A percentile compares a stretch with the other conserved stretches of the same genome.
phyloP scores from a whole-genome alignment of 1,140 invertebrate genomes.

The Cotesia chilonis region DNA sequence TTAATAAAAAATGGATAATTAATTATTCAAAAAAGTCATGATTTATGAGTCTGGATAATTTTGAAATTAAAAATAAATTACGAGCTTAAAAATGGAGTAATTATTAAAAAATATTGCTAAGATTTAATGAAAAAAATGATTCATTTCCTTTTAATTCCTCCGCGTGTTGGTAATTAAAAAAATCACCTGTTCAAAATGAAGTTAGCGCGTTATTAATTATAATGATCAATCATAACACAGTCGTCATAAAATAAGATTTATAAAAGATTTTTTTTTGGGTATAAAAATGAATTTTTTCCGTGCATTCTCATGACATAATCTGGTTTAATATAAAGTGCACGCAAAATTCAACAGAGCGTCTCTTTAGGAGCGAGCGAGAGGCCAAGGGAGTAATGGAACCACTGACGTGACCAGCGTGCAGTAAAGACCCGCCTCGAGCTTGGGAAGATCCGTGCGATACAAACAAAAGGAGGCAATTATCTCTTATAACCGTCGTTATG shows the following conservation, averaged over 20 bases:
- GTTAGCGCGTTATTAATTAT: too few relatives aligned
- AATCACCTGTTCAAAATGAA: too few relatives aligned
- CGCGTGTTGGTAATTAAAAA: too few relatives aligned
- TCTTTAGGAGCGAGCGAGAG: too few relatives aligned
- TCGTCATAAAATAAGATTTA: neutral
- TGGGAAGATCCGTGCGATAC: constrained; percentile 23
- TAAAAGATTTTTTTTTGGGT: neutral
- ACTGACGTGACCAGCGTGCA: constrained; percentile 38
- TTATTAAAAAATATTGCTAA: neutral
- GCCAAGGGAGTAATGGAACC: too few relatives aligned
- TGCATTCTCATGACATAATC: constrained; percentile 23
- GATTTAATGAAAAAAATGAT: neutral
- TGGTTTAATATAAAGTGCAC: constrained; percentile 5
- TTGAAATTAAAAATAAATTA: too few relatives aligned
- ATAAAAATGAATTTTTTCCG: constrained; percentile 1
- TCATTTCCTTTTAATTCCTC: neutral
- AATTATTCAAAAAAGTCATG: too few relatives aligned
- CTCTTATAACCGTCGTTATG: constrained; percentile 16
- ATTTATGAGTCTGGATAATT: too few relatives aligned
- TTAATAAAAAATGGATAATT: too few relatives aligned
- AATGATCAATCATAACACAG: neutral
- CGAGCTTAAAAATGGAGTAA: too few relatives aligned
- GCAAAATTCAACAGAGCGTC: neutral
- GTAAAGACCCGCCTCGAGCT: constrained; percentile 17
- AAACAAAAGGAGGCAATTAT: constrained; percentile 26